These are phyloP conservation scores for Parnassius apollo DNA, from an alignment of 2,888 invertebrate species.

Conservation along the genomic window DNA sequence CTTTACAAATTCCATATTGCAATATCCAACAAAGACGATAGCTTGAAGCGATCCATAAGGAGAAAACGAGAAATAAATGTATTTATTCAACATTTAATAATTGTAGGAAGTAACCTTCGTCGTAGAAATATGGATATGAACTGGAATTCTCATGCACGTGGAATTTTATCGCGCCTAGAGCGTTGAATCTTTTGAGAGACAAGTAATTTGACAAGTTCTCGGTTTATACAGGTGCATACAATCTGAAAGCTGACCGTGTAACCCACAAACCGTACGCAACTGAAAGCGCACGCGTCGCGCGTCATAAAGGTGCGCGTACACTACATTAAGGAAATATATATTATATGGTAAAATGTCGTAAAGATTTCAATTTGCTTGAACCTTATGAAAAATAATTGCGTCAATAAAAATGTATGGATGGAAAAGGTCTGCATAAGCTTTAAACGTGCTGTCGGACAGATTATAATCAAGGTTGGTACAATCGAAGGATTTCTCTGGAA, in stretches of 20 bases:
- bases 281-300: conserved; percentile 44
- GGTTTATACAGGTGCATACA: conserved; percentile 38
- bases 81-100: conserved; percentile 17
- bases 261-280: conserved; percentile 48
- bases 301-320: conserved; percentile 29
- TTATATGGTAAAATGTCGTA: too few species aligned
- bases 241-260: conserved; percentile 64
- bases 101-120: conserved; percentile 14
- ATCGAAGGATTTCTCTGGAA: too few species aligned
- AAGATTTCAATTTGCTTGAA: too few species aligned
- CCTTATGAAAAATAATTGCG: too few species aligned
- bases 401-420: too few species aligned
- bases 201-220: conserved; percentile 17
- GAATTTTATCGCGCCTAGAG: conserved; percentile 22
- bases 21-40: conserved; percentile 15
- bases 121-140: conserved; percentile 15
- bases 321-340: not conserved
- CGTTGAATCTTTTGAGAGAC: conserved; percentile 21
- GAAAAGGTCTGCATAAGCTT: too few species aligned
- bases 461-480: too few species aligned
- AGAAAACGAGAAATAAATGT: conserved; percentile 18
- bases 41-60: conserved; percentile 14
- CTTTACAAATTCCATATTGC: conserved; percentile 14
- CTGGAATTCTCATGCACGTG: conserved; percentile 21
- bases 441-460: too few species aligned